Conservation (phyloP, 2,888 invertebrate genomes). For the Bembecia ichneumoniformis region DNA sequence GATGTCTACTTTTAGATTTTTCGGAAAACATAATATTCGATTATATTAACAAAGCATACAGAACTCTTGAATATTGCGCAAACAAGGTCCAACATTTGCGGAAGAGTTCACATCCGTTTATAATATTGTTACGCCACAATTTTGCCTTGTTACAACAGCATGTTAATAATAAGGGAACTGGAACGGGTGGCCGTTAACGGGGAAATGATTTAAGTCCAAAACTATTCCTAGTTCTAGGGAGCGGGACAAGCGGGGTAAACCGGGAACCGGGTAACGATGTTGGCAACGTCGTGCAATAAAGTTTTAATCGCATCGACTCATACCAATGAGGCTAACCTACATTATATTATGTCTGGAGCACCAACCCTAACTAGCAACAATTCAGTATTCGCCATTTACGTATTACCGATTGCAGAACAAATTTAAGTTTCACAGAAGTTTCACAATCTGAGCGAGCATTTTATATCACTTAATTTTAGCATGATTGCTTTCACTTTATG, state of each 20-base stretch:
- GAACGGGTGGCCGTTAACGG: slow-evolving; percentile 8
- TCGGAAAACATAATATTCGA: too few relatives aligned
- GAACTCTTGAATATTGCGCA: too few relatives aligned
- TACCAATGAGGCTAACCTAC: slow-evolving; percentile 33
- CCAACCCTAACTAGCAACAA: too few relatives aligned
- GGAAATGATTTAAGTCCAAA: slow-evolving; percentile 23
- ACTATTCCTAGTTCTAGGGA: slow-evolving; percentile 26
- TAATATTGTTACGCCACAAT: neutral
- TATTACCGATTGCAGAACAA: too few relatives aligned
- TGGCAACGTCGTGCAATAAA: slow-evolving; percentile 42
- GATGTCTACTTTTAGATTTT: too few relatives aligned
- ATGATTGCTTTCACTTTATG: too few relatives aligned
- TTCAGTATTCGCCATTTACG: too few relatives aligned
- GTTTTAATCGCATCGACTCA: slow-evolving; percentile 49
- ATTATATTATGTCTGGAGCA: neutral
- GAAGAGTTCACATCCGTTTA: neutral
- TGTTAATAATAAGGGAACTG: slow-evolving; percentile 4
- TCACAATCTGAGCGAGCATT: too few relatives aligned
- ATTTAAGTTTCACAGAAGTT: too few relatives aligned
- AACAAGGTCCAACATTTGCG: neutral
- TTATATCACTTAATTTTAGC: too few relatives aligned
- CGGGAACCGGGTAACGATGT: slow-evolving; percentile 23
- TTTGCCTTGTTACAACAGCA: neutral
- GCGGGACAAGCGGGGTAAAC: neutral
- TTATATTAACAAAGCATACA: too few relatives aligned